Percentiles rank a stretch among this genome's conserved stretches.
phyloP scores from a whole-genome alignment of 2,797 vertebrate species.

The Notamacropus eugenii region DNA sequence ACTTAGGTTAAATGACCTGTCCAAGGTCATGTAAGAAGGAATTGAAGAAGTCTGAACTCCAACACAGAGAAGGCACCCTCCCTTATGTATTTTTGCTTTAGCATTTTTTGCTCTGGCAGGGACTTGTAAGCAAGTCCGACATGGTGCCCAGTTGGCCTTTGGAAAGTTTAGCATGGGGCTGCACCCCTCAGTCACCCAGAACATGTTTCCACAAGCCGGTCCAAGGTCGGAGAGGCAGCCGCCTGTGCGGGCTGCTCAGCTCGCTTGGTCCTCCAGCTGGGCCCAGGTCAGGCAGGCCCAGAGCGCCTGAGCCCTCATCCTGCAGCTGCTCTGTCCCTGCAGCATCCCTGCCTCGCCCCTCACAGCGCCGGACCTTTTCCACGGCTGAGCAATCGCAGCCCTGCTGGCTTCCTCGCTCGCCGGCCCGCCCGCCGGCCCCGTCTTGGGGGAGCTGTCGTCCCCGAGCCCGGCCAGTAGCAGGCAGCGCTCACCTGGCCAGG shows the following conservation, averaged over 20 bases:
- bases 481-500: slow-evolving; percentile 80
- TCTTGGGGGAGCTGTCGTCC: slow-evolving; percentile 75
- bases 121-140: background rate
- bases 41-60: background rate
- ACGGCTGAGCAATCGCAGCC: background rate
- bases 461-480: slow-evolving; percentile 67
- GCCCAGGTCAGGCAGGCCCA: slow-evolving; percentile 54
- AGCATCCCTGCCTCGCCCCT: fast-evolving
- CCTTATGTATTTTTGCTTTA: background rate
- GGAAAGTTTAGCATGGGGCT: background rate
- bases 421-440: fast-evolving
- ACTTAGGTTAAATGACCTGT: background rate
- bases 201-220: background rate
- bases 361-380: fast-evolving
- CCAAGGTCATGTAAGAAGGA: background rate
- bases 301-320: slow-evolving; percentile 28
- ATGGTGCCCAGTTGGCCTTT: background rate
- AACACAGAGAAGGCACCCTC: background rate
- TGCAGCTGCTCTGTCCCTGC: slow-evolving; percentile 31
- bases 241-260: background rate
- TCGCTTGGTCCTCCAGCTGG: slow-evolving; percentile 13
- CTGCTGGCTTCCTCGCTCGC: background rate
- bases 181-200: background rate
- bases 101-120: background rate
- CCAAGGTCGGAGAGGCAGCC: background rate